Base-by-base conservation (phyloP, 1,140 invertebrate species). In the Homalodisca vitripennis region DNA sequence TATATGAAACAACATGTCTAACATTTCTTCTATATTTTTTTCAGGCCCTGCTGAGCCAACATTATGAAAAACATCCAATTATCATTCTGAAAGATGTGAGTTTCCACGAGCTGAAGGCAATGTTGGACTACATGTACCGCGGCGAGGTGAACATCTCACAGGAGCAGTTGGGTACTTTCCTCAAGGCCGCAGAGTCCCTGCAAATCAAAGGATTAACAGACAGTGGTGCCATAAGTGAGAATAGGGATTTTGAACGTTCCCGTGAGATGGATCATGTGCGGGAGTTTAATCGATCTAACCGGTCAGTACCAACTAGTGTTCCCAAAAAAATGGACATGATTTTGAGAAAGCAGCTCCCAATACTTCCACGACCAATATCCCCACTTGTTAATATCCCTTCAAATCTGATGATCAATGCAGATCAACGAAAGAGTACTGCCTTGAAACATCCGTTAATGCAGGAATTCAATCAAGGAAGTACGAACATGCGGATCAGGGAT, bases 111-210 rank as follows among this genome's bases (percentile, higher is more conserved):
- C 80, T 96, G 71, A 89, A 93, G 82, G 92, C 92, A 68, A 93
- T 96, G 88, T 91, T 95, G 86, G 92, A 94, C 79, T 95, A 95
- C 76, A 96, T 96, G 93, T 97, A 96, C 82, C 86, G 91, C 75
- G 94, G 94, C 62, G 93, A 96, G 84, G 93, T 96, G 31, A 95
- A 95, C 82, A 94, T 97, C 78, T 91, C 91, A 72, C 93, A 95
- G 82, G 92, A 95, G 81, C 92, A 96, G 81, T 83, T 97, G 75
- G 89, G 91, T 65, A 90, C 93, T 14, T 82, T 97, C 73, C 80
- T 97, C 30, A 95, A 94, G 79, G 92, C 93, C 47, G 94, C 94
- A 1, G 92, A 96, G 81, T 92, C 92, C 53, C 81, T 96, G 74
- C 92, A 95, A 85, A 95, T 97, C 55, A 94, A 95, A 79, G 94